Evolutionary conservation across 2,888 invertebrate species (phyloP).

Genomic region (Drosophila acutilabella): DNA sequence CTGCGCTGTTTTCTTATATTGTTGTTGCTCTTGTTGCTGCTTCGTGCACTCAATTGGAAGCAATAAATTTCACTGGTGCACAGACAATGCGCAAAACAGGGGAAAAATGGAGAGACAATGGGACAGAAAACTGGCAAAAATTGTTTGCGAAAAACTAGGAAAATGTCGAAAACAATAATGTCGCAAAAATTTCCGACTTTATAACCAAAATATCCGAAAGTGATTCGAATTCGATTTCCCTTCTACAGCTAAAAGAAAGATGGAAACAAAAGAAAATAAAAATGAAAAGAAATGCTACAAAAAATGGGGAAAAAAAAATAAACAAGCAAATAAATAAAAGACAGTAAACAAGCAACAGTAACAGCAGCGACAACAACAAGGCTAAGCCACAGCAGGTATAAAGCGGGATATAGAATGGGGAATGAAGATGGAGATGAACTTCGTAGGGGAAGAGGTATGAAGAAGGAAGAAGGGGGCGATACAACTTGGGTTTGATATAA

Average conservation of each 20-base stretch:
- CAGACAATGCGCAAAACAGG: conserved; percentile 56
- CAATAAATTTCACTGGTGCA: conserved; percentile 82
- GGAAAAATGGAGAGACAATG: conserved; percentile 25
- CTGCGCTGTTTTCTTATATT: conserved; percentile 23
- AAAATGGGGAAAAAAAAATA: conserved; percentile 1
- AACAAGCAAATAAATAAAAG: conserved; percentile 68
- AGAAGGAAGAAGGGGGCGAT: background rate
- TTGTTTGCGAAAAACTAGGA: conserved; percentile 71
- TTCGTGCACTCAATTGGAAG: conserved; percentile 82
- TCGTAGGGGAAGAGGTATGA: background rate
- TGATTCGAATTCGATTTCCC: conserved; percentile 84
- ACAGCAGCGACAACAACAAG: conserved; percentile 49
- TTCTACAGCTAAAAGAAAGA: conserved; percentile 27
- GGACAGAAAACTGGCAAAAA: conserved; percentile 29
- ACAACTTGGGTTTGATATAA: conserved; percentile 55
- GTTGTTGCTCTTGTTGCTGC: conserved; percentile 48
- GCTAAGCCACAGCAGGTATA: conserved; percentile 53
- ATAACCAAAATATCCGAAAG: conserved; percentile 84
- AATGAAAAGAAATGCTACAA: conserved; percentile 17
- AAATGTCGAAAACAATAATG: conserved; percentile 82
- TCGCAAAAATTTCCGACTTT: conserved; percentile 82
- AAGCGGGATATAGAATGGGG: background rate
- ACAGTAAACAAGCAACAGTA: conserved; percentile 65
- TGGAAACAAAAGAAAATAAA: conserved; percentile 8
- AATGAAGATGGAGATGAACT: background rate